phyloP scores from a whole-genome alignment of 2,888 invertebrate genomes.

The Aphodius sticticus region DNA sequence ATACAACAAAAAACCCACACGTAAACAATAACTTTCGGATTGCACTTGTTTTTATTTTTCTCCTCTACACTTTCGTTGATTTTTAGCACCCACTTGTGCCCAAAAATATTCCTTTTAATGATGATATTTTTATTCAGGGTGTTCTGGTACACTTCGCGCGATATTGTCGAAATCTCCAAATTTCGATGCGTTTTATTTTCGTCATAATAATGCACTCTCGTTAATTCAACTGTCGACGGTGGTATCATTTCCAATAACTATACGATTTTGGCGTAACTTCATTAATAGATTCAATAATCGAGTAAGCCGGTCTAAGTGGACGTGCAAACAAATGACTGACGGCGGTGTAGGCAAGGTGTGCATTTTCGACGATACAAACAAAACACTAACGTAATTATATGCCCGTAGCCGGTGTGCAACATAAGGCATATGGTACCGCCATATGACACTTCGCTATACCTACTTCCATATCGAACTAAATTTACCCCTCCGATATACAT shows the following conservation, averaged over 20 bases:
- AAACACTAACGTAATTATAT: constrained; percentile 16
- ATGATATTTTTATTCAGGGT: constrained; percentile 49
- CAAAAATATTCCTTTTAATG: constrained; percentile 56
- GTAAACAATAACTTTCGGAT: constrained; percentile 47
- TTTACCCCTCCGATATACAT: not conserved
- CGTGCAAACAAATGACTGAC: constrained; percentile 17
- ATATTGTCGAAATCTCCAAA: constrained; percentile 49
- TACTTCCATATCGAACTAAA: not conserved
- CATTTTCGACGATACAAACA: constrained; percentile 33
- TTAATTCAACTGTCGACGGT: constrained; percentile 51
- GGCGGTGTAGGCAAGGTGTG: constrained; percentile 9
- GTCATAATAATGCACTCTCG: constrained; percentile 56
- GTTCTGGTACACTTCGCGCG: constrained; percentile 48
- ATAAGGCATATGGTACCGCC: not conserved
- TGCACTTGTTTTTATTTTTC: constrained; percentile 39
- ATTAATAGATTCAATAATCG: constrained; percentile 10
- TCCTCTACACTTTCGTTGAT: constrained; percentile 52
- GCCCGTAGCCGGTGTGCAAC: not conserved
- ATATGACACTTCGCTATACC: not conserved
- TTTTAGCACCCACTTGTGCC: constrained; percentile 57
- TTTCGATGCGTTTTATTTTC: constrained; percentile 45
- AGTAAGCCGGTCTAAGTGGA: constrained; percentile 14
- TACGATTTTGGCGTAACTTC: not conserved
- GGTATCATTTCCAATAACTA: constrained; percentile 21
- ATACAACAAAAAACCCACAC: constrained; percentile 51